These are phyloP conservation scores for Trogon melanurus DNA, from an alignment of 2,113 vertebrate species.

Conservation along the genomic window DNA sequence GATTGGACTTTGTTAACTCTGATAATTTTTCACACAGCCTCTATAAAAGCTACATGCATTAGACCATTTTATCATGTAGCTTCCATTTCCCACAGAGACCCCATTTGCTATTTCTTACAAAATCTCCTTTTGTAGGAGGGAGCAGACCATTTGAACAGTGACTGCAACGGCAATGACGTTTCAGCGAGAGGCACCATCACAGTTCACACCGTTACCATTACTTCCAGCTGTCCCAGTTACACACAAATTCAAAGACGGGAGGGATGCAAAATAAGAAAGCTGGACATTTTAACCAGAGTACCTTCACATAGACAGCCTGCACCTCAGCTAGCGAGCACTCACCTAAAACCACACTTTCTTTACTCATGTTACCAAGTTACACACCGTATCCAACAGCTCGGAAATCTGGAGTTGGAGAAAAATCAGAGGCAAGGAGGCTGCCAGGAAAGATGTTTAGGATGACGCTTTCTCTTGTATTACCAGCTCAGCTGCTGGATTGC, in stretches of 20 bases:
- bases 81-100: background rate
- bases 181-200: background rate
- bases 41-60: fast-evolving
- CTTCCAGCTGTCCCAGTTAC: background rate
- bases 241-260: background rate
- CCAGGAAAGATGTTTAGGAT: background rate
- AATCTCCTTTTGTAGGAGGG: background rate
- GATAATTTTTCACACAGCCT: background rate
- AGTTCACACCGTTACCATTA: background rate
- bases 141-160: background rate
- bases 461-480: background rate
- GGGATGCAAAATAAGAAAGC: background rate
- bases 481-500: background rate
- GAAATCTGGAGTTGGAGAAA: background rate
- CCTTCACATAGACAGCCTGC: background rate
- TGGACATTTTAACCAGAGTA: background rate
- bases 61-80: background rate
- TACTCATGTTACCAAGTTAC: background rate
- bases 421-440: background rate
- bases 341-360: background rate
- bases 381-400: background rate
- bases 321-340: background rate
- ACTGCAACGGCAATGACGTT: background rate
- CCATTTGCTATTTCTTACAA: background rate
- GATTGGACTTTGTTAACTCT: background rate